Evolutionary conservation across 2,797 vertebrate species (phyloP).

Genomic region (Perodicticus potto): DNA sequence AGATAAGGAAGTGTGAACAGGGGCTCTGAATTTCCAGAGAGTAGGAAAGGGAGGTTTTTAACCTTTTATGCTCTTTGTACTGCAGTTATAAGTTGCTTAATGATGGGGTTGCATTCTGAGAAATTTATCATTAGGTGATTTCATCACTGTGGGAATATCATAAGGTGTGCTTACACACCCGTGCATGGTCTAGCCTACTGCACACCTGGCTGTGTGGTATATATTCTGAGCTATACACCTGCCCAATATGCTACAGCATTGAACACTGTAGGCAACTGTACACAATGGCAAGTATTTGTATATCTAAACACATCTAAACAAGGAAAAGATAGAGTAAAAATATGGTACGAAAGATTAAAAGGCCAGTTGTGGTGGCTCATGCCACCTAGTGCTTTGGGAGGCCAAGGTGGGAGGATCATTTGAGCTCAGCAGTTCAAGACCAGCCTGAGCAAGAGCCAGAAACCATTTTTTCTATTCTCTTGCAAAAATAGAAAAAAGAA

Average conservation of each 20-base stretch:
- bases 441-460: no score
- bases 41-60: not conserved
- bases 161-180: not conserved
- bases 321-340: not conserved
- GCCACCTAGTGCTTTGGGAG: no score
- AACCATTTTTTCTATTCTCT: no score
- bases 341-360: not conserved
- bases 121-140: no score
- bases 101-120: no score
- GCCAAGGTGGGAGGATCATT: no score
- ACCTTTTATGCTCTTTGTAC: not conserved
- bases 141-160: no score
- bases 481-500: no score
- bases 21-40: not conserved
- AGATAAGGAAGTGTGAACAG: not conserved
- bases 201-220: not conserved
- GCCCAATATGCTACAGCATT: not conserved
- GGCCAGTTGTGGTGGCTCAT: no score
- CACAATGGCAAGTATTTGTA: not conserved
- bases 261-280: not conserved
- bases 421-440: no score
- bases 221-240: not conserved
- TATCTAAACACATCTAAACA: not conserved
- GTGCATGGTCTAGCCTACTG: not conserved
- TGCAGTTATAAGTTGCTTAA: no score